Evolutionary conservation across 2,113 vertebrate genomes (phyloP), one percentile per base, ranked within the genome.

Genomic region (Pluvialis apricaria): DNA sequence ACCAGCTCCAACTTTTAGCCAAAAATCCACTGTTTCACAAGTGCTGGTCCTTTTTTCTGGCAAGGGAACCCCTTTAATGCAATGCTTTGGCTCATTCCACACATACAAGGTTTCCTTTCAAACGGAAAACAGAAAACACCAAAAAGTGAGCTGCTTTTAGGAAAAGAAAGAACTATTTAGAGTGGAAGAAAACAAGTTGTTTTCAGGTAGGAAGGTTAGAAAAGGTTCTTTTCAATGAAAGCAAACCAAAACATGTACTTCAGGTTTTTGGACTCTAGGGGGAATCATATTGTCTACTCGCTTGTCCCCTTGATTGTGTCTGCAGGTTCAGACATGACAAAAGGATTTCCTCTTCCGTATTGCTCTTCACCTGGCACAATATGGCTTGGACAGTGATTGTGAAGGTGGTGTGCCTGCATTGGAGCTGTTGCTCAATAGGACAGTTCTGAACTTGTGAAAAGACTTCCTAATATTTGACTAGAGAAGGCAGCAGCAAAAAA

Each of bases 1-100:
- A 13, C 98, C 99, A 20, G 98, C 98, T 71, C 99, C 99, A 52
- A 99, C 98, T 95, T 98, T 99, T 29, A 99, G 96, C 99, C 99
- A 99, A 92, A 99, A 99, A 87, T 99, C 99, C 83, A 99, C 97
- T 9, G 98, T 98, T 97, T 99, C 98, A 68, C 99, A 99, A 19
- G 98, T 97, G 69, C 97, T 91, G 11, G 97, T 98, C 89, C 95
- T 98, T 97, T 99, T 99, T 66, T 98, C 98, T 24, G 99, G 99
- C 92, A 99, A 98, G 71, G 97, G 16, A 96, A 98, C 97, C 3
- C 99, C 99, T 96, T 98, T 99, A 65, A 98, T 98, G 92, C 99
- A 99, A 65, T 99, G 97, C 88, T 99, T 99, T 13, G 99, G 99
- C 75, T 99, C 99, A 64, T 98, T 99, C 99, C 99, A 99, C 44